Evolutionary conservation across 2,888 invertebrate species (phyloP).

Genomic region (Cylloceria caligata): DNA sequence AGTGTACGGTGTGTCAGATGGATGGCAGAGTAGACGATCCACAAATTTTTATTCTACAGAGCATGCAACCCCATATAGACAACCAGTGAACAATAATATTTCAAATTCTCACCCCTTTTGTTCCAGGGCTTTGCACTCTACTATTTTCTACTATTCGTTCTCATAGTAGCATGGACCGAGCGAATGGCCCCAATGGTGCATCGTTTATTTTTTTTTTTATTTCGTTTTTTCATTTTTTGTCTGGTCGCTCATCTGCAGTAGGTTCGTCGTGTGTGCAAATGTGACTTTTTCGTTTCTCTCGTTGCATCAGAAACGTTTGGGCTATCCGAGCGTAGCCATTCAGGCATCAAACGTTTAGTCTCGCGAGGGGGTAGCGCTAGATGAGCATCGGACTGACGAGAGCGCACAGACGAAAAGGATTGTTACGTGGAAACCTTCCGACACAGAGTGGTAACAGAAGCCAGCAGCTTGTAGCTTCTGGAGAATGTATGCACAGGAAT

Average conservation of each 20-base stretch:
- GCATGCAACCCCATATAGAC: conserved; percentile 42
- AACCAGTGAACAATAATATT: conserved; percentile 54
- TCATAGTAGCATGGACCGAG: conserved; percentile 29
- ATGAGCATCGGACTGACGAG: conserved; percentile 44
- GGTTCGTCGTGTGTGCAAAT: conserved; percentile 34
- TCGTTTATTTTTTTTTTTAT: conserved; percentile 37
- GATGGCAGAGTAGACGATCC: conserved; percentile 36
- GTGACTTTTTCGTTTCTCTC: conserved; percentile 40
- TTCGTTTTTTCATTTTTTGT: conserved; percentile 47
- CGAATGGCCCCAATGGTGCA: conserved; percentile 18
- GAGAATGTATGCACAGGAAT: conserved; percentile 16
- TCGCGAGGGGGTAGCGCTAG: conserved; percentile 30
- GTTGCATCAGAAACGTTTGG: conserved; percentile 47
- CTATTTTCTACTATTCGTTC: conserved; percentile 55
- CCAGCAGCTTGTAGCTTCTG: conserved; percentile 13
- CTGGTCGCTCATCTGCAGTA: conserved; percentile 43
- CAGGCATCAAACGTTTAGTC: conserved; percentile 57
- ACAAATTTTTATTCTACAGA: conserved; percentile 48
- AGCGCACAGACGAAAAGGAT: conserved; percentile 41
- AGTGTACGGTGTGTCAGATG: conserved; percentile 4
- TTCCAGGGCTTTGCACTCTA: conserved; percentile 46
- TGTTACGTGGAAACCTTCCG: conserved; percentile 22
- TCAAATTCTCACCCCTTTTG: conserved; percentile 56
- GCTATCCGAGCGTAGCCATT: conserved; percentile 41
- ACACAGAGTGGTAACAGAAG: conserved; percentile 12